Evolutionary conservation across 2,113 vertebrate genomes (phyloP).

Genomic region (Myotis yumanensis): DNA sequence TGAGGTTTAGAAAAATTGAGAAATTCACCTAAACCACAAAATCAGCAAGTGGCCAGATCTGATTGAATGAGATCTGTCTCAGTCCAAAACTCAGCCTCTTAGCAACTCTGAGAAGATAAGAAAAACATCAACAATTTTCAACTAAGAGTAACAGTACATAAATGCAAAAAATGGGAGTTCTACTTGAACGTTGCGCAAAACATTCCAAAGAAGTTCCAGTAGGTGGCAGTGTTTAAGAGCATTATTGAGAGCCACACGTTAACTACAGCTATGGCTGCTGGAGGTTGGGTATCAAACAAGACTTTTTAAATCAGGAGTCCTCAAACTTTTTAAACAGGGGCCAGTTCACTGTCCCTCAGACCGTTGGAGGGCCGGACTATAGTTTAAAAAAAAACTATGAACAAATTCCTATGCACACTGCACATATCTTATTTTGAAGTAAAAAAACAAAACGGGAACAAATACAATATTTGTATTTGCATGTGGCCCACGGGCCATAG

Average conservation of each 20-base stretch:
- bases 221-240: slow-evolving; percentile 45
- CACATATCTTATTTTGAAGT: too few relatives aligned
- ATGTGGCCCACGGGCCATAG: too few relatives aligned
- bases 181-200: background rate
- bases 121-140: background rate
- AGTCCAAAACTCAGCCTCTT: background rate
- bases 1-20: background rate
- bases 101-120: background rate
- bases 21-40: background rate
- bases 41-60: background rate
- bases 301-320: background rate
- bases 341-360: too few relatives aligned
- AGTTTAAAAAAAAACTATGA: too few relatives aligned
- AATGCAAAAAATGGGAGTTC: background rate
- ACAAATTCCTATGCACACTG: too few relatives aligned
- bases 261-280: accelerated
- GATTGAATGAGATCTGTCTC: background rate
- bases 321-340: too few relatives aligned
- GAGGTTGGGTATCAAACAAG: background rate
- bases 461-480: too few relatives aligned
- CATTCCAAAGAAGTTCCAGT: background rate
- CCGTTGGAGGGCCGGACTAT: too few relatives aligned
- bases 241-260: background rate
- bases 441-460: too few relatives aligned
- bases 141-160: background rate